phyloP scores from a whole-genome alignment of 2,797 vertebrate genomes.

The Megaceryle alcyon region DNA sequence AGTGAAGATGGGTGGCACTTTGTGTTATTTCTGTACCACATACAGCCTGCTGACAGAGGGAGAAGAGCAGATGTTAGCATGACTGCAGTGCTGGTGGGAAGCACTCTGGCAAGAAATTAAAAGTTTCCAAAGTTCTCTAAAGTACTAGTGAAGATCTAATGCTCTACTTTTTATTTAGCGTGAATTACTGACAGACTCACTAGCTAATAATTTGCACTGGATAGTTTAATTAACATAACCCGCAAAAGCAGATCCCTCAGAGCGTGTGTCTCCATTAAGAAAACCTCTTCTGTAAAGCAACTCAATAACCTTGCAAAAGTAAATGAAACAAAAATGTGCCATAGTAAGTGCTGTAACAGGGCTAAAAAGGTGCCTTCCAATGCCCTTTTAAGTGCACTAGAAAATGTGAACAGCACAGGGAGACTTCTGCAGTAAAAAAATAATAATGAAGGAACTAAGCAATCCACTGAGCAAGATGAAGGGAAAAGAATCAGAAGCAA shows the following conservation, averaged over 20 bases:
- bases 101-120: not conserved
- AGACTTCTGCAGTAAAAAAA: not conserved
- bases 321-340: not conserved
- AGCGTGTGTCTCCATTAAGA: not conserved
- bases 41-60: conserved; percentile 35
- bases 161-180: not conserved
- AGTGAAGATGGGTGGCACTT: conserved; percentile 37
- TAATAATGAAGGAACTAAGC: not conserved
- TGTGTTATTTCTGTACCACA: conserved; percentile 47
- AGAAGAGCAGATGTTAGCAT: conserved; percentile 62
- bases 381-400: not conserved
- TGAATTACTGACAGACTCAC: conserved; percentile 21
- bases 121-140: conserved; percentile 21
- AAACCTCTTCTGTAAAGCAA: not conserved
- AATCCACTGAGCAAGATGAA: not conserved
- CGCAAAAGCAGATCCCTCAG: not conserved
- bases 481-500: not conserved
- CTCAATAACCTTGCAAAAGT: not conserved
- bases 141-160: not conserved
- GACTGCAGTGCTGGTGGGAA: conserved; percentile 10
- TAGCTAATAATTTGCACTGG: conserved; percentile 4
- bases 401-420: not conserved
- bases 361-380: not conserved
- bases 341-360: not conserved
- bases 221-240: conserved; percentile 16